These are phyloP conservation scores for Camptogramma bilineatum DNA, from an alignment of 2,888 invertebrate genomes.

Conservation along the genomic window DNA sequence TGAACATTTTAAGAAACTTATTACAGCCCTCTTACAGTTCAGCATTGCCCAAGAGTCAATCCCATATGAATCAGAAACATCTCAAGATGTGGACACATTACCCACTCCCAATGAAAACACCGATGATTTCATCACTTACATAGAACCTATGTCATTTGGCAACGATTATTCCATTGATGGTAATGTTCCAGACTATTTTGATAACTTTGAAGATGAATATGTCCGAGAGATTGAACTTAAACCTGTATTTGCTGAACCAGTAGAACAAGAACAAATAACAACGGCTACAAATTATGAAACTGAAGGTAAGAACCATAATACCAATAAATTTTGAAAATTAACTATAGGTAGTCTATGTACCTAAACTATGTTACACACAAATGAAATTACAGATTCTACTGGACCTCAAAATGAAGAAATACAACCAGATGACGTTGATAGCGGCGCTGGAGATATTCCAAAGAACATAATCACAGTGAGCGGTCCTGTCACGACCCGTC, in stretches of 20 bases:
- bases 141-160: neutral
- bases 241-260: neutral
- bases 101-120: neutral
- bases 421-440: too few relatives aligned
- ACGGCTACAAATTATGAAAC: neutral
- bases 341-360: too few relatives aligned
- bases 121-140: neutral
- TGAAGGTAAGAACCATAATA: slow-evolving; percentile 1
- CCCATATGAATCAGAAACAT: slow-evolving; percentile 2
- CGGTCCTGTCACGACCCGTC: too few relatives aligned
- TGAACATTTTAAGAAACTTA: too few relatives aligned
- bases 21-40: neutral
- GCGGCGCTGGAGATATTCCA: too few relatives aligned
- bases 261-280: neutral
- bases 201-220: neutral
- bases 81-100: neutral
- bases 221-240: neutral
- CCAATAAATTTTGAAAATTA: too few relatives aligned
- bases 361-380: too few relatives aligned
- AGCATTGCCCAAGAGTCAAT: slow-evolving; percentile 2
- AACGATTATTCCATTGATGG: neutral
- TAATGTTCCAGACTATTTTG: neutral
- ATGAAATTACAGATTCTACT: too few relatives aligned
- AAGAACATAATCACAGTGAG: too few relatives aligned
- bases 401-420: too few relatives aligned